Percentiles rank a stretch among this genome's conserved stretches.
Evolutionary conservation across 2,113 vertebrate genomes (phyloP).

Genomic region (Hyla sarda): DNA sequence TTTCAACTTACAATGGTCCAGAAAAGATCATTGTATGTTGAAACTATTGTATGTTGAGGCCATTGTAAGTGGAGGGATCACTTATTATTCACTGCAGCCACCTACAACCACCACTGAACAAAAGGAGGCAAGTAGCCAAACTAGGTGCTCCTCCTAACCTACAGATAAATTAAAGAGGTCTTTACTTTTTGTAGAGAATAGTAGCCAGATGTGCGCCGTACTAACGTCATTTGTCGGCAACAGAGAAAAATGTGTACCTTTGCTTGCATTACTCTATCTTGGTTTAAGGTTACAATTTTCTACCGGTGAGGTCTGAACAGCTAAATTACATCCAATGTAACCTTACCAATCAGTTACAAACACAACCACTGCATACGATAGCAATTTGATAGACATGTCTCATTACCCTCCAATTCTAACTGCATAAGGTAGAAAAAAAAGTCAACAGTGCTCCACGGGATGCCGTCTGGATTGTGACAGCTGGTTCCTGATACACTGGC

Average conservation of each 20-base stretch:
- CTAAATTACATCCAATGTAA: neutral
- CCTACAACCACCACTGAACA: too few relatives aligned
- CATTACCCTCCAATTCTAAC: conserved; percentile 27
- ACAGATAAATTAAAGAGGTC: too few relatives aligned
- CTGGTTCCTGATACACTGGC: conserved; percentile 50
- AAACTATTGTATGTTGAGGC: too few relatives aligned
- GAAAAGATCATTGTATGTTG: too few relatives aligned
- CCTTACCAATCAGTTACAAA: neutral
- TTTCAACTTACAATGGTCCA: too few relatives aligned
- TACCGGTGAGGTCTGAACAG: conserved; percentile 3
- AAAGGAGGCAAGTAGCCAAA: too few relatives aligned
- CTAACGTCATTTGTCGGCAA: too few relatives aligned
- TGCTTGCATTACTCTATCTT: neutral
- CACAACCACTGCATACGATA: neutral
- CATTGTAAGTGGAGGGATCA: too few relatives aligned
- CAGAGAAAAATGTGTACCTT: neutral
- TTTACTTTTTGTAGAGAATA: too few relatives aligned
- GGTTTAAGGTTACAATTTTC: neutral
- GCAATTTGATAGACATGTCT: conserved; percentile 22
- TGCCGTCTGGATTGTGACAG: conserved; percentile 50
- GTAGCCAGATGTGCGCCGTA: too few relatives aligned
- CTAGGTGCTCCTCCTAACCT: too few relatives aligned
- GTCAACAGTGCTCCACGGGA: conserved; percentile 33
- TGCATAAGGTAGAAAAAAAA: conserved; percentile 29
- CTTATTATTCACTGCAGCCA: too few relatives aligned